Percentiles rank a stretch among this genome's conserved stretches.
Conservation (phyloP, 1,140 invertebrate genomes). For the Musca domestica region DNA sequence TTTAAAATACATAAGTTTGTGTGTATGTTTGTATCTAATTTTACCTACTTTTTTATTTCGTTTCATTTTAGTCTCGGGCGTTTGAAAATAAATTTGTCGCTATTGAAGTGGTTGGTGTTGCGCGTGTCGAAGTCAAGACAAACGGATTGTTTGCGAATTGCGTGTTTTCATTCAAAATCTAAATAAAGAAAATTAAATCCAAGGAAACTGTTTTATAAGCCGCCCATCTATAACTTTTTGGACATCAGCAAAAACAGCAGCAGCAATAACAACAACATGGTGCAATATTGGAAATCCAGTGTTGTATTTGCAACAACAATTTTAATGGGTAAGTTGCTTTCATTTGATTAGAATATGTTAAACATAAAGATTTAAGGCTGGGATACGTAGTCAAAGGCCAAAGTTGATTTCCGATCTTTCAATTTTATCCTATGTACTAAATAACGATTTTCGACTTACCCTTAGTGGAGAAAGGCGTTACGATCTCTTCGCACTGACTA, state of each 20-base stretch:
- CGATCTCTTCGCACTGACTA: too few species aligned
- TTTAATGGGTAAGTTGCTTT: slow-evolving; percentile 25
- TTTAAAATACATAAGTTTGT: too few species aligned
- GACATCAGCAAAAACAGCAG: background rate
- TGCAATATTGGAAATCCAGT: slow-evolving; percentile 23
- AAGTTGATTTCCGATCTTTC: too few species aligned
- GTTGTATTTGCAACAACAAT: background rate
- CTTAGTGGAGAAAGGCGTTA: too few species aligned
- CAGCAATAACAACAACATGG: slow-evolving; percentile 21
- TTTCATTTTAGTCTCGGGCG: too few species aligned
- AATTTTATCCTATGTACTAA: too few species aligned
- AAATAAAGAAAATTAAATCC: background rate
- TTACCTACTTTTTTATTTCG: too few species aligned
- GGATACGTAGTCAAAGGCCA: too few species aligned
- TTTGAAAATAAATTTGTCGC: background rate
- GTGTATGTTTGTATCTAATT: too few species aligned
- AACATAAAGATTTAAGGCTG: too few species aligned
- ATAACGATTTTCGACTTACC: too few species aligned
- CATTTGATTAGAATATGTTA: too few species aligned
- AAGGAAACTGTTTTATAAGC: background rate
- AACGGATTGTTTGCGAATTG: background rate
- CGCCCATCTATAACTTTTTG: background rate
- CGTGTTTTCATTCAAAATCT: background rate
- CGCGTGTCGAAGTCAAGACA: background rate
- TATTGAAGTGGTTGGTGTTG: background rate